phyloP scores from a whole-genome alignment of 37 sponge, comb jelly and placozoan genomes.

The Aplysina aerophoba region DNA sequence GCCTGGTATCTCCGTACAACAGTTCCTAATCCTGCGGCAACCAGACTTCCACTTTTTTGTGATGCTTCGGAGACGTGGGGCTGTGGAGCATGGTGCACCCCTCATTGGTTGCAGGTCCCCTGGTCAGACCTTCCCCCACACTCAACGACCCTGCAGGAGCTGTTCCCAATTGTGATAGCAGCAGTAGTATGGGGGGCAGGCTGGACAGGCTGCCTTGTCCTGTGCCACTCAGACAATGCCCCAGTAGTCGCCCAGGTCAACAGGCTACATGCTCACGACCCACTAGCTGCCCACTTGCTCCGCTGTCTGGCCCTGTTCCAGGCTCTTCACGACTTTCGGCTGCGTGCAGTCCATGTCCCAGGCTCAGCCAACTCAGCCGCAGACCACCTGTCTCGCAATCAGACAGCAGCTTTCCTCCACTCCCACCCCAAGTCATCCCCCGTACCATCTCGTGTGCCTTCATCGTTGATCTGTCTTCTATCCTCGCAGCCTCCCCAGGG shows the following conservation, averaged over 20 bases:
- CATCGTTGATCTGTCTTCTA: constrained; percentile 9
- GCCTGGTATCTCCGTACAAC: no score
- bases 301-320: no score
- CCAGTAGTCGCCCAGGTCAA: no score
- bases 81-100: constrained; percentile 52
- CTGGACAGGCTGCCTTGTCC: constrained; percentile 25
- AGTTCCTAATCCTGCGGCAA: no score
- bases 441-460: constrained; percentile 20
- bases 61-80: constrained; percentile 62
- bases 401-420: constrained; percentile 19
- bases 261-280: no score
- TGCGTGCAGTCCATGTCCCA: no score
- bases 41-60: not conserved
- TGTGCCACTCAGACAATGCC: no score
- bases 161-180: constrained; percentile 38
- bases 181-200: constrained; percentile 35
- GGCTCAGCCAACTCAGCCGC: no score
- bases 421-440: not conserved
- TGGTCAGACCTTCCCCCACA: constrained; percentile 33
- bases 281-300: no score
- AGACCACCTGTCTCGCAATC: no score
- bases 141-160: constrained; percentile 49
- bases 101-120: constrained; percentile 49
- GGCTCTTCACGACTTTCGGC: no score
- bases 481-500: constrained; percentile 13